Evolutionary conservation across 2,797 vertebrate species (phyloP).

Genomic region (Myotis daubentonii): DNA sequence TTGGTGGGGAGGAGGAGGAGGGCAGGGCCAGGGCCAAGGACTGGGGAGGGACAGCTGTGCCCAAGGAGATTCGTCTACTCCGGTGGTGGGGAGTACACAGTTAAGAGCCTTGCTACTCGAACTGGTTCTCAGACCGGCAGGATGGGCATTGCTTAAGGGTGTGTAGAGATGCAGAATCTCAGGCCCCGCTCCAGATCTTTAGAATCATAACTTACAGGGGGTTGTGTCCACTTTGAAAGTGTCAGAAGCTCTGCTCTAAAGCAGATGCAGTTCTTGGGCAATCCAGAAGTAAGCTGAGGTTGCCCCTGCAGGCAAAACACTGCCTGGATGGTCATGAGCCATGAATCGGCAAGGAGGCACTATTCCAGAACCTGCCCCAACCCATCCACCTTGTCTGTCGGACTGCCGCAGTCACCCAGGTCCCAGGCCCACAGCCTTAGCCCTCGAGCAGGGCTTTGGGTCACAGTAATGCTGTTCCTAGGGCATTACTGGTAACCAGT

Average conservation of each 20-base stretch:
- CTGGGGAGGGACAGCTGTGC: neutral
- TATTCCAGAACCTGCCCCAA: neutral
- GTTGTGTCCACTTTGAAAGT: neutral
- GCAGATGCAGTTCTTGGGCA: neutral
- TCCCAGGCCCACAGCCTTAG: neutral
- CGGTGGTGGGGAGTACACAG: neutral
- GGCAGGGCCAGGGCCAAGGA: neutral
- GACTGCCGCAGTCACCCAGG: neutral
- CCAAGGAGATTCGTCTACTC: neutral
- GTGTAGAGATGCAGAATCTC: neutral
- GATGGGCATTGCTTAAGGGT: neutral
- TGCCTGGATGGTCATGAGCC: neutral
- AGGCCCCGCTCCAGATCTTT: neutral
- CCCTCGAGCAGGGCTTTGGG: neutral
- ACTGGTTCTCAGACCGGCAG: neutral
- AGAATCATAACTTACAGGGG: neutral
- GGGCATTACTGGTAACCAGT: neutral
- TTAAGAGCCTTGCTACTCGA: neutral
- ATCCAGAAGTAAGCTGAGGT: neutral
- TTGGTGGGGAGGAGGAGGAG: neutral
- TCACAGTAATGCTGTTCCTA: neutral
- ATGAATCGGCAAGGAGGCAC: neutral
- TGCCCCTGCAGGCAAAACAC: neutral
- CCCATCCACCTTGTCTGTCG: neutral
- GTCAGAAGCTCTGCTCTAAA: neutral